Evolutionary conservation across 2,113 vertebrate genomes (phyloP).

Genomic region (Barnardius zonarius): DNA sequence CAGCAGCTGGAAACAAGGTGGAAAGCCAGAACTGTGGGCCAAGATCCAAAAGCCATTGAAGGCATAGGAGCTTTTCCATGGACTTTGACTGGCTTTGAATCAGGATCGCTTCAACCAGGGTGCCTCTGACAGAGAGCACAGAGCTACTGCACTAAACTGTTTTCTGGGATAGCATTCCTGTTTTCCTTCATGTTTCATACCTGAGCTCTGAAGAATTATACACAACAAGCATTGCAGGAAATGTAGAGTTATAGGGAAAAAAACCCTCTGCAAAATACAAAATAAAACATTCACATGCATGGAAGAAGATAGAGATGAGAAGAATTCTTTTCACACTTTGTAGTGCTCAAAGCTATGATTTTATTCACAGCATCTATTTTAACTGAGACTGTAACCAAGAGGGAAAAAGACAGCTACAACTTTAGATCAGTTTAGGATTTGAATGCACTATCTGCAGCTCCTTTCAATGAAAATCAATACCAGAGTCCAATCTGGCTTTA

Average conservation of each 20-base stretch:
- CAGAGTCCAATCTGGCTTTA: background rate
- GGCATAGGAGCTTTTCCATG: background rate
- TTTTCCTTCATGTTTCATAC: background rate
- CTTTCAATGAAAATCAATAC: background rate
- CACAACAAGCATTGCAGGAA: background rate
- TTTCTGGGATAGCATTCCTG: background rate
- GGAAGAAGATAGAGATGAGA: background rate
- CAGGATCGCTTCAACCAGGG: background rate
- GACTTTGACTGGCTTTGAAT: background rate
- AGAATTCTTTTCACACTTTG: background rate
- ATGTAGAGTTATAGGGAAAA: background rate
- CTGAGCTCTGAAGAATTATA: background rate
- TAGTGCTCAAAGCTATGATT: background rate
- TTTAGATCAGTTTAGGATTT: background rate
- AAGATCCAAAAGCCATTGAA: background rate
- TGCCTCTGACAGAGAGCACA: background rate
- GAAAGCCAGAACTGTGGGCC: background rate
- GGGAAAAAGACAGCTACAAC: background rate
- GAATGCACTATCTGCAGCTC: background rate
- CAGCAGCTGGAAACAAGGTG: constrained; percentile 48
- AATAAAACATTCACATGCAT: background rate
- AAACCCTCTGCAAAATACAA: background rate
- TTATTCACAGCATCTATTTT: background rate
- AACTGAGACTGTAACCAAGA: background rate
- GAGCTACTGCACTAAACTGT: background rate